Percentiles rank a stretch among this genome's conserved stretches.
Conservation (phyloP, 2,113 vertebrate species). For the Axis porcinus region DNA sequence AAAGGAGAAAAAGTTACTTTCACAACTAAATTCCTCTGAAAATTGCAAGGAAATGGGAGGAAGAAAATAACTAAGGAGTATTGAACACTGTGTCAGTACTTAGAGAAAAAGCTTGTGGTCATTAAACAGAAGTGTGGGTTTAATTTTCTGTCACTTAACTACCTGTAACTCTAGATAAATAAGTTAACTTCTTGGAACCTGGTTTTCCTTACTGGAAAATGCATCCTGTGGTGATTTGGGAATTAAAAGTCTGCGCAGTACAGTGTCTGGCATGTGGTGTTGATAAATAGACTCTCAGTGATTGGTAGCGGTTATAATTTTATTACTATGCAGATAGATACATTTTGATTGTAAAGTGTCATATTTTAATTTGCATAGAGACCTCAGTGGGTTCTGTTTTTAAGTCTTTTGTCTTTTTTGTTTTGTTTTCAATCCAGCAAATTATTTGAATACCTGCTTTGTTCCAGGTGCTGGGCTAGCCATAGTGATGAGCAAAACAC, state of each 20-base stretch:
- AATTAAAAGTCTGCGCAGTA: neutral
- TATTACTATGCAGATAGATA: neutral
- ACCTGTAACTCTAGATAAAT: neutral
- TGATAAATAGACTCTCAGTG: neutral
- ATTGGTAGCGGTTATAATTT: neutral
- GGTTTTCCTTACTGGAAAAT: neutral
- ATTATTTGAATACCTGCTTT: constrained; percentile 10
- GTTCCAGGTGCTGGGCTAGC: neutral
- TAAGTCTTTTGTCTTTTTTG: neutral
- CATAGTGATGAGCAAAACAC: neutral
- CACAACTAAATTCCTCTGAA: neutral
- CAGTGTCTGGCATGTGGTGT: neutral
- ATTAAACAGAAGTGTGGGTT: neutral
- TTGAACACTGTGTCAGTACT: neutral
- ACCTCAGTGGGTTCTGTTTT: neutral
- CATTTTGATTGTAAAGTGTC: constrained; percentile 14
- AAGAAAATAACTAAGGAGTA: neutral
- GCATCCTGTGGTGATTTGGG: neutral
- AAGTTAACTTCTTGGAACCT: neutral
- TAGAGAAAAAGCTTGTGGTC: neutral
- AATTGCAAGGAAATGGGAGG: neutral
- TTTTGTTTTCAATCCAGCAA: neutral
- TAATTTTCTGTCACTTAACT: neutral
- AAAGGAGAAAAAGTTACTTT: neutral
- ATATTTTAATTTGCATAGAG: constrained; percentile 18